Evolutionary conservation across 2,888 invertebrate species (phyloP).

Genomic region (Globia sparganii): DNA sequence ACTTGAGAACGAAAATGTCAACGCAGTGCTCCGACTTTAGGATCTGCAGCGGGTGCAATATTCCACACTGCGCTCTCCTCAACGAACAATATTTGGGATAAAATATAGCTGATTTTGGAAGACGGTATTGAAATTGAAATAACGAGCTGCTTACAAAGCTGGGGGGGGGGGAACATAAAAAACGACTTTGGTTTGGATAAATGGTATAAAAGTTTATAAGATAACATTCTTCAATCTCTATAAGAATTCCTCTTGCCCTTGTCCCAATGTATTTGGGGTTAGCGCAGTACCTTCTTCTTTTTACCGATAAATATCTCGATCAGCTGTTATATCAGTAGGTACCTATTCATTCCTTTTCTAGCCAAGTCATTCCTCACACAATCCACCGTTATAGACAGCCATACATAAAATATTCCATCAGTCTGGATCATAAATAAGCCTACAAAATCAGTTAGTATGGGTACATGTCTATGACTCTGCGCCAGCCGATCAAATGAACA

Average conservation of each 20-base stretch:
- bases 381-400: neutral
- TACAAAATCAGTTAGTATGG: neutral
- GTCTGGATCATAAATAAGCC: neutral
- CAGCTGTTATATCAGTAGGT: too few species aligned
- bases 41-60: constrained; percentile 42
- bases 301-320: neutral
- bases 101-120: constrained; percentile 21
- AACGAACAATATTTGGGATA: constrained; percentile 30
- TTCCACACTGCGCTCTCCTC: neutral
- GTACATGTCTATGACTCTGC: constrained; percentile 18
- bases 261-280: neutral
- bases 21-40: constrained; percentile 25
- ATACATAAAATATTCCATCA: neutral
- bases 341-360: neutral
- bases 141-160: neutral
- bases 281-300: neutral
- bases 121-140: constrained; percentile 18
- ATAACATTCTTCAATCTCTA: neutral
- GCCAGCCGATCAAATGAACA: constrained; percentile 27
- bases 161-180: too few species aligned
- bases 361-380: neutral
- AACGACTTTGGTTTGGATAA: neutral
- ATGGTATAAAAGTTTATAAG: neutral
- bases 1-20: constrained; percentile 42
- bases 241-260: neutral